Base-by-base conservation (phyloP, 2,113 vertebrate species). In the Ochotona curzoniae region DNA sequence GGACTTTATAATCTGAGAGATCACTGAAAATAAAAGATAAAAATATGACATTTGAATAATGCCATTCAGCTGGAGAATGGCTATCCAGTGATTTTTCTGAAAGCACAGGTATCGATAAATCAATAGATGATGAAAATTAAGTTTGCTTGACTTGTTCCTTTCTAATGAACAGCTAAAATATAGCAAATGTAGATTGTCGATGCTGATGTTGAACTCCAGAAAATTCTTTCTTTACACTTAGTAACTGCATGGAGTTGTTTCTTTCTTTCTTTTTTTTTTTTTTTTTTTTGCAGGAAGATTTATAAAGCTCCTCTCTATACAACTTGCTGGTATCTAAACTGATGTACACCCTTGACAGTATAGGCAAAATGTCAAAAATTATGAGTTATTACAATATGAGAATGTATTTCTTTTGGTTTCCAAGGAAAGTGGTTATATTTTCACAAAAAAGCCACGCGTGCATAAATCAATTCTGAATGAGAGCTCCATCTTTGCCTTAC, bases 41-140 rank as follows among this genome's bases (percentile, higher is more conserved):
- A 94, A 97, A 93, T 90, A 93, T 94, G 95, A 49, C 87, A 92
- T 97, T 97, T 97, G 90, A 96, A 89, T 96, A 96, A 96, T 61
- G 23, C 17, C 96, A 89, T 96, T 97, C 93, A 96, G 95, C 96
- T 96, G 91, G 69, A 95, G 83, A 61, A 88, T 23, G 89, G 82
- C 85, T 91, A 94, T 96, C 57, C 97, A 97, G 91, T 96, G 76
- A 84, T 85, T 91, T 97, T 94, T 80, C 95, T 61, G 54, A 96
- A 97, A 76, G 87, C 54, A 93, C 25, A 4, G 49, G n/a, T 96
- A 97, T 86, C 94, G 90, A 96, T 97, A 97, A 97, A 97, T 97
- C 96, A 94, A 92, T 92, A 96, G 87, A 7, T 96, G 61, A 97
- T 94, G 83, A 95, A 97, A 97, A 96, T 89, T 93, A 79, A 61